Conservation (phyloP, 2,113 vertebrate genomes). For the Xerus inauris region DNA sequence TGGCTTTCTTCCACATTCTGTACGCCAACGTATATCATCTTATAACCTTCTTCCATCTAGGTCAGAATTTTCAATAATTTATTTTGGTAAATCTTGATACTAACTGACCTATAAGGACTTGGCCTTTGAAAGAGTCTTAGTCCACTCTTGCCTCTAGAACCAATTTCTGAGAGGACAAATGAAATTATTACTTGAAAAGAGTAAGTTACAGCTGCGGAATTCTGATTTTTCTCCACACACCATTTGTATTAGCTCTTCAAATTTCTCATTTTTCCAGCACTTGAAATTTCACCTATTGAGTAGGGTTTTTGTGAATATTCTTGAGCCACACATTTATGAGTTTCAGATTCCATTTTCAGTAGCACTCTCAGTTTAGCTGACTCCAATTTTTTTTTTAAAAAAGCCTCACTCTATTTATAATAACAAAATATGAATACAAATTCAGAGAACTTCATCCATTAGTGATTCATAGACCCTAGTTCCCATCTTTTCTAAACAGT, state of each 20-base stretch:
- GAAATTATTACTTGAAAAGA: neutral
- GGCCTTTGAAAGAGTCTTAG: neutral
- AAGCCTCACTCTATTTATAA: neutral
- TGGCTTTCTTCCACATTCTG: neutral
- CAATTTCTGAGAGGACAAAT: neutral
- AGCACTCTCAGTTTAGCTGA: neutral
- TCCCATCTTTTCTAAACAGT: neutral
- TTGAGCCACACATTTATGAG: slow-evolving; percentile 2
- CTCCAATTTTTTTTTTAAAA: slow-evolving; percentile 33
- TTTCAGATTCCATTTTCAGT: slow-evolving; percentile 52
- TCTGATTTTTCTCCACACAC: neutral
- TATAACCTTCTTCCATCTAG: neutral
- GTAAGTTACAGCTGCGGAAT: neutral
- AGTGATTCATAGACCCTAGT: neutral
- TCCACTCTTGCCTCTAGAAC: neutral
- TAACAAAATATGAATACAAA: slow-evolving; percentile 35
- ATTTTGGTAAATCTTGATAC: neutral
- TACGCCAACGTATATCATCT: neutral
- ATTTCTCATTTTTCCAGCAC: neutral
- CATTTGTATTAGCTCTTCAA: slow-evolving; percentile 16
- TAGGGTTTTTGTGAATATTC: slow-evolving; percentile 37
- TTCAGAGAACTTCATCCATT: neutral
- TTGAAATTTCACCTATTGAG: slow-evolving; percentile 31
- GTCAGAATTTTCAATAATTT: neutral
- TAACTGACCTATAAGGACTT: neutral